Evolutionary conservation across 2,888 invertebrate genomes (phyloP), one percentile per base, ranked within the genome.

Genomic region (Euproctis similis): DNA sequence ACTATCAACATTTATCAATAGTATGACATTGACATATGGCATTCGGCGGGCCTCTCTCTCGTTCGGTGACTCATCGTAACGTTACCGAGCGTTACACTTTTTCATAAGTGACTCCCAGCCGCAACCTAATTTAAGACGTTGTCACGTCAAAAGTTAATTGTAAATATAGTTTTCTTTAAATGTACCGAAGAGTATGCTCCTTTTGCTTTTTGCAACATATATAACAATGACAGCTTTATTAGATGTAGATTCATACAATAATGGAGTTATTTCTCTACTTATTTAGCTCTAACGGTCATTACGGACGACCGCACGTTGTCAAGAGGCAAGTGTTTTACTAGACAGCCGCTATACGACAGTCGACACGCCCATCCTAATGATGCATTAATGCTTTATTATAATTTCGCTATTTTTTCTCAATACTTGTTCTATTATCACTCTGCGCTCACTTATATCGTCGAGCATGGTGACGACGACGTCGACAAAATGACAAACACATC

Each of bases 281-380:
- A 72, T 59, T 56, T 76, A 86, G 85, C 80, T 63, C 75, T 77
- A 85, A 86, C 80, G 85, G 85, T 74, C 68, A 81, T 82, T 85
- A 85, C 72, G 85, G 73, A 71, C 78, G 85, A 75, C 77, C 84
- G 64, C 68, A 84, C 71, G 74, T 84, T 70, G 73, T 85, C 72
- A 86, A 85, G 85, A 86, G 85, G 85, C 85, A 86, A 84, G 85
- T 86, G 64, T 85, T 85, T 80, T 85, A 84, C 76, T 86, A 85
- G 75, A 75, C 72, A 69, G 77, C 68, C 68, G 62, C 70, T 72
- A 66, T 61, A 64, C 67, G 64, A 67, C 69, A 63, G 74, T 76
- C 81, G 77, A 80, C n/a, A n/a, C 81, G 78, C 68, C 74, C 70
- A 77, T 76, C 75, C 68, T 70, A 75, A 75, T 69, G 72, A 75